These are phyloP conservation scores for Acanthosepion pharaonis DNA, from an alignment of 2,888 invertebrate species.

Conservation along the genomic window DNA sequence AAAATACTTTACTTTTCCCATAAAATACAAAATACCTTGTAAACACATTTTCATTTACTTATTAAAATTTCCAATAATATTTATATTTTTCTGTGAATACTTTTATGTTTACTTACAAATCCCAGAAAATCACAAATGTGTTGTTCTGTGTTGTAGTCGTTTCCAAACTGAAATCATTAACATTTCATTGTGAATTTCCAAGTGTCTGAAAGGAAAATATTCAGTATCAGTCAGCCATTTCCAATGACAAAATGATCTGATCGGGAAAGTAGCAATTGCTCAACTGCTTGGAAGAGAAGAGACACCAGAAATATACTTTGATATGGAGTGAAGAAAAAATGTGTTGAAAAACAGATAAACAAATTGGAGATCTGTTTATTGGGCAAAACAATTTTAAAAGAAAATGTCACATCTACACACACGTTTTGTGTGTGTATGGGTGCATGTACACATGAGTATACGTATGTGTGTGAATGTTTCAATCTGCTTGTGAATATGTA, in stretches of 20 bases:
- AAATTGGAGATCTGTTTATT: conserved; percentile 33
- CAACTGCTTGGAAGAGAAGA: neutral
- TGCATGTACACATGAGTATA: neutral
- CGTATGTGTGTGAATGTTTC: conserved; percentile 25
- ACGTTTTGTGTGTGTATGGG: neutral
- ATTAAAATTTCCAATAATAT: neutral
- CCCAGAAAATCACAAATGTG: neutral
- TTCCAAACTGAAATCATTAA: neutral
- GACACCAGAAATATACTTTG: neutral
- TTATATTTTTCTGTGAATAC: neutral
- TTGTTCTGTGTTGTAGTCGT: neutral
- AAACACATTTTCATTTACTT: conserved; percentile 22
- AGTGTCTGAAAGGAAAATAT: conserved; percentile 11
- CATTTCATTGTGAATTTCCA: neutral
- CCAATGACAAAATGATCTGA: neutral
- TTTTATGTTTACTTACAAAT: neutral
- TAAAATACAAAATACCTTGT: conserved; percentile 23
- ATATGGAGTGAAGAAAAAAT: neutral
- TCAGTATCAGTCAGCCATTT: neutral
- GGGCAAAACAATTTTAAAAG: conserved; percentile 33
- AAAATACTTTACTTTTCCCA: conserved; percentile 33
- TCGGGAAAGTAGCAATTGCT: neutral
- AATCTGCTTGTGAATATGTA: conserved; percentile 15
- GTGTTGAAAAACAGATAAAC: conserved; percentile 33
- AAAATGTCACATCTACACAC: conserved; percentile 25